phyloP scores from a whole-genome alignment of 53 echinoderm and acorn worm species.

The Crossaster papposus region DNA sequence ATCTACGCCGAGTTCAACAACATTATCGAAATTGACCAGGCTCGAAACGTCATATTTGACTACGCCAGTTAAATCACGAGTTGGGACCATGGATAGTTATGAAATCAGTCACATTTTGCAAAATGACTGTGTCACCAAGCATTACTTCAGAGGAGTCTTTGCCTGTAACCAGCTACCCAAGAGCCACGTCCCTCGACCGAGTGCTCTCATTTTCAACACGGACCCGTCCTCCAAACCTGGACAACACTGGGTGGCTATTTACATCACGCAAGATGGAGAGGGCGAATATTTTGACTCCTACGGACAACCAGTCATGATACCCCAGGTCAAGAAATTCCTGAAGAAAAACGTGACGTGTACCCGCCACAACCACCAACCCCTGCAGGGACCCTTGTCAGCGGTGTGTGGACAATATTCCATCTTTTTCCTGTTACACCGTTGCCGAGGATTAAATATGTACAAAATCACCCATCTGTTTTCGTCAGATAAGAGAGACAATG shows the following conservation, averaged over 20 bases:
- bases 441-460: constrained; percentile 19
- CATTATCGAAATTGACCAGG: constrained; percentile 58
- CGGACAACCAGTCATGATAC: constrained; percentile 42
- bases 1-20: constrained; percentile 65
- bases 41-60: constrained; percentile 63
- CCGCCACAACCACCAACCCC: constrained; percentile 15
- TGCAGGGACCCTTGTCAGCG: constrained; percentile 64
- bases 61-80: constrained; percentile 10
- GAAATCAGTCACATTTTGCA: constrained; percentile 25
- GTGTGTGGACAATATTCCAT: constrained; percentile 75
- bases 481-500: constrained; percentile 16
- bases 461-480: constrained; percentile 2
- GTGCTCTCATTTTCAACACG: constrained; percentile 58
- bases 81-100: constrained; percentile 21
- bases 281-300: constrained; percentile 73
- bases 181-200: constrained; percentile 20
- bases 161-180: constrained; percentile 20
- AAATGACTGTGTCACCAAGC: constrained; percentile 2
- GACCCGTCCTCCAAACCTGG: constrained; percentile 64
- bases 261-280: constrained; percentile 31
- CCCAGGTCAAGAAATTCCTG: constrained; percentile 17
- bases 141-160: constrained; percentile 38
- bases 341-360: not conserved
- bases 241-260: constrained; percentile 74
- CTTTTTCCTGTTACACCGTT: constrained; percentile 68